phyloP scores from a whole-genome alignment of 2,113 vertebrate genomes.

The Seriola dumerili region DNA sequence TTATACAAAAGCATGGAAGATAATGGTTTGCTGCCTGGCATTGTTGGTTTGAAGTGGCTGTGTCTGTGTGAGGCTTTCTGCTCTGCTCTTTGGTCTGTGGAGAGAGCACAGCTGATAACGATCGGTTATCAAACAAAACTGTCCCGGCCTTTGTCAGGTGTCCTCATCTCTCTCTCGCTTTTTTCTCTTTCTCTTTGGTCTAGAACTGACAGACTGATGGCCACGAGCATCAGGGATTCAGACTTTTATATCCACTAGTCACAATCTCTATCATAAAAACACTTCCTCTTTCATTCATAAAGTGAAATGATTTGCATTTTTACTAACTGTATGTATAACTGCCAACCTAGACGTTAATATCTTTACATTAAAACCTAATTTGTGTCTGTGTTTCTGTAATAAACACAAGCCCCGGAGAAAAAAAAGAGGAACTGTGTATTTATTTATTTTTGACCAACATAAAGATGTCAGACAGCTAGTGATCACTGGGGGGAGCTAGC shows the following conservation, averaged over 20 bases:
- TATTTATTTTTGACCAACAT: neutral
- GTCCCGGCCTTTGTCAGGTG: conserved; percentile 29
- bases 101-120: conserved; percentile 59
- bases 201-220: conserved; percentile 10
- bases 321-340: neutral
- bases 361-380: neutral
- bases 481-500: conserved; percentile 80
- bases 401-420: neutral
- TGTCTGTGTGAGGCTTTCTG: conserved; percentile 36
- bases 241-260: neutral
- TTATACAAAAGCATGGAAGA: conserved; percentile 31
- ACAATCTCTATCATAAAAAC: conserved; percentile 3
- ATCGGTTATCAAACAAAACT: conserved; percentile 53
- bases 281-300: conserved; percentile 2
- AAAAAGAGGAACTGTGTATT: neutral
- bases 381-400: neutral
- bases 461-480: conserved; percentile 56
- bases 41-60: conserved; percentile 44
- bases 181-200: neutral
- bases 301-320: neutral
- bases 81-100: conserved; percentile 34
- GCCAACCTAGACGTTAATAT: neutral
- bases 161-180: neutral
- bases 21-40: conserved; percentile 31
- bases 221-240: neutral